Percentiles rank a stretch among this genome's conserved stretches.
These are phyloP conservation scores for Myripristis jacobus DNA, from an alignment of 2,797 vertebrate genomes.

Conservation along the genomic window DNA sequence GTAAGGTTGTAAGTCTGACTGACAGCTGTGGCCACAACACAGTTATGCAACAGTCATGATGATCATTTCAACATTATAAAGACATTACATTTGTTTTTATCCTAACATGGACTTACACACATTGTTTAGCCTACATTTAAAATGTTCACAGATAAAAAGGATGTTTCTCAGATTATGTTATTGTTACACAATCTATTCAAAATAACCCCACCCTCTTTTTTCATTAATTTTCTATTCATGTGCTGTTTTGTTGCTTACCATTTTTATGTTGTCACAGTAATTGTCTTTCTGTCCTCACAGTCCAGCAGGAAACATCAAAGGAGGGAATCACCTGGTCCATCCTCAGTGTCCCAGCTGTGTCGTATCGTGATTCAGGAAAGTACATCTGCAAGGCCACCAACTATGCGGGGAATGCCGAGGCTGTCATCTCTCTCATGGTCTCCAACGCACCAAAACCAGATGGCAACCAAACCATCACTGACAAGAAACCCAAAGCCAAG, in stretches of 20 bases:
- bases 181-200: neutral
- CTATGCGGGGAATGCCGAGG: conserved; percentile 91
- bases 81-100: neutral
- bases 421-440: conserved; percentile 90
- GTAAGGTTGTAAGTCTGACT: conserved; percentile 59
- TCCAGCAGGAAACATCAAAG: conserved; percentile 92
- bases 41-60: conserved; percentile 54
- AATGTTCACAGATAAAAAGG: neutral
- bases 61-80: conserved; percentile 49
- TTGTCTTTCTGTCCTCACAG: conserved; percentile 76
- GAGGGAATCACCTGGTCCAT: conserved; percentile 95
- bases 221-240: neutral
- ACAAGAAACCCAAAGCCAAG: conserved; percentile 81
- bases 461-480: conserved; percentile 75
- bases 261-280: neutral
- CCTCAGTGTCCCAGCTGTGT: conserved; percentile 90
- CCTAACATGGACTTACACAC: neutral
- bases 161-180: neutral
- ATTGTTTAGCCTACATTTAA: neutral
- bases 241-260: conserved; percentile 1
- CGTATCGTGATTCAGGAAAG: conserved; percentile 91
- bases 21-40: conserved; percentile 54
- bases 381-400: conserved; percentile 96
- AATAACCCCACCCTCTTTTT: neutral
- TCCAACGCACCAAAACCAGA: conserved; percentile 85